These are phyloP conservation scores for Zosterops lateralis DNA, from an alignment of 2,113 vertebrate genomes.

Conservation along the genomic window DNA sequence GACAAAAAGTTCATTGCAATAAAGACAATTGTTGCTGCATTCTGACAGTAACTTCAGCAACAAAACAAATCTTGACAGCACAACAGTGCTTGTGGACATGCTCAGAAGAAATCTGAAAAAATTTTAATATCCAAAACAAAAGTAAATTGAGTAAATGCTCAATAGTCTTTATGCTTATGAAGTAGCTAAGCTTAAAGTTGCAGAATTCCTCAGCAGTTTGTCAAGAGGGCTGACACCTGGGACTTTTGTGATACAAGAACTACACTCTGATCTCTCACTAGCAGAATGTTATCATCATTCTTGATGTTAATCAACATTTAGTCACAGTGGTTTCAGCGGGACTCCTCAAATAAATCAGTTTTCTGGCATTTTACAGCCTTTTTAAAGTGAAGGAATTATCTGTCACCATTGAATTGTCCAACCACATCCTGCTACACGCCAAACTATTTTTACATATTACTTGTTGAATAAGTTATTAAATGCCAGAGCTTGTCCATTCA, in stretches of 20 bases:
- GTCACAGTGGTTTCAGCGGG: not conserved
- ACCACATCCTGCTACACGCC: not conserved
- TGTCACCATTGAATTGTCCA: not conserved
- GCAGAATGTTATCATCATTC: not conserved
- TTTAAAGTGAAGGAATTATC: not conserved
- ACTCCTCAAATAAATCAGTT: not conserved
- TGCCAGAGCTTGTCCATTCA: not conserved
- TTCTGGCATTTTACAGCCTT: not conserved
- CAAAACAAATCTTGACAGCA: not conserved
- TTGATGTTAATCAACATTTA: not conserved
- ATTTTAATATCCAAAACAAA: not conserved
- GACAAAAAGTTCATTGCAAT: conserved; percentile 36
- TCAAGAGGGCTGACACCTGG: not conserved
- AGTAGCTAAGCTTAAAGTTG: not conserved
- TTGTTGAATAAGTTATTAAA: not conserved
- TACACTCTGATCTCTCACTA: not conserved
- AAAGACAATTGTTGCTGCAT: not conserved
- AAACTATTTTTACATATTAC: not conserved
- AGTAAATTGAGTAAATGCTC: not conserved
- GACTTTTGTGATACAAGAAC: not conserved
- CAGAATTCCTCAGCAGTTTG: not conserved
- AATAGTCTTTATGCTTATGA: not conserved
- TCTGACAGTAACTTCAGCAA: not conserved
- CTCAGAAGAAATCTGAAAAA: not conserved
- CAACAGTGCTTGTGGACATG: not conserved